phyloP scores from a whole-genome alignment of 2,888 invertebrate genomes.

The Drosophila anomalipes region DNA sequence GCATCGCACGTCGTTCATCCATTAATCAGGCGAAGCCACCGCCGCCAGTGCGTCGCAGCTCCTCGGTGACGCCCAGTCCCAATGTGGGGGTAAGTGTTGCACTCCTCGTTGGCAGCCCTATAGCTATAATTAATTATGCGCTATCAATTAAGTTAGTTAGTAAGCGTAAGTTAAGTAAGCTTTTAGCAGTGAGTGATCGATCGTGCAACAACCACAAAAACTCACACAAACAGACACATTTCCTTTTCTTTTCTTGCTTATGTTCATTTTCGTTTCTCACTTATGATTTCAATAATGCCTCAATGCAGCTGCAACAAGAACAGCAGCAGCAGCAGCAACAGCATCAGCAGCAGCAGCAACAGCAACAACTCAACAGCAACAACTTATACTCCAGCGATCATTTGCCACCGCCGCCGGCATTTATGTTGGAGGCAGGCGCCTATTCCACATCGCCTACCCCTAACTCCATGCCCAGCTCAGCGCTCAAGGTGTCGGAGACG shows the following conservation, averaged over 20 bases:
- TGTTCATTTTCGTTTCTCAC: constrained; percentile 58
- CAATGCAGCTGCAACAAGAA: constrained; percentile 38
- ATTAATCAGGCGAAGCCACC: constrained; percentile 89
- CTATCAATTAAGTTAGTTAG: constrained; percentile 50
- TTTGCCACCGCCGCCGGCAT: constrained; percentile 85
- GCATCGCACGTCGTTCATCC: constrained; percentile 85
- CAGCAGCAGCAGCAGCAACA: constrained; percentile 38
- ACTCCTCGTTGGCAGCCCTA: not conserved
- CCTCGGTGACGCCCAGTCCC: constrained; percentile 86
- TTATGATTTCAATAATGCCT: constrained; percentile 60
- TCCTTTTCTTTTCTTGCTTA: constrained; percentile 24
- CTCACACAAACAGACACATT: constrained; percentile 18
- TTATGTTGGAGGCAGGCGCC: constrained; percentile 78
- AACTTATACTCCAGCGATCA: constrained; percentile 80
- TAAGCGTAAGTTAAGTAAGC: constrained; percentile 36
- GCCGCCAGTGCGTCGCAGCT: constrained; percentile 93
- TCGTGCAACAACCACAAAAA: constrained; percentile 14
- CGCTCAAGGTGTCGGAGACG: constrained; percentile 92
- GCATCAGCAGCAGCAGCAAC: constrained; percentile 23
- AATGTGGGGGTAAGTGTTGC: constrained; percentile 82
- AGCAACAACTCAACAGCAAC: constrained; percentile 24
- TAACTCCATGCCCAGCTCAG: constrained; percentile 77
- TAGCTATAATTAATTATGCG: constrained; percentile 11
- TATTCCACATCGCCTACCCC: constrained; percentile 33
- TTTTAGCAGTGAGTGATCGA: constrained; percentile 7